Percentiles rank a stretch among this genome's conserved stretches.
Conservation (phyloP, 1,140 invertebrate genomes). For the Sycophila sp. region DNA sequence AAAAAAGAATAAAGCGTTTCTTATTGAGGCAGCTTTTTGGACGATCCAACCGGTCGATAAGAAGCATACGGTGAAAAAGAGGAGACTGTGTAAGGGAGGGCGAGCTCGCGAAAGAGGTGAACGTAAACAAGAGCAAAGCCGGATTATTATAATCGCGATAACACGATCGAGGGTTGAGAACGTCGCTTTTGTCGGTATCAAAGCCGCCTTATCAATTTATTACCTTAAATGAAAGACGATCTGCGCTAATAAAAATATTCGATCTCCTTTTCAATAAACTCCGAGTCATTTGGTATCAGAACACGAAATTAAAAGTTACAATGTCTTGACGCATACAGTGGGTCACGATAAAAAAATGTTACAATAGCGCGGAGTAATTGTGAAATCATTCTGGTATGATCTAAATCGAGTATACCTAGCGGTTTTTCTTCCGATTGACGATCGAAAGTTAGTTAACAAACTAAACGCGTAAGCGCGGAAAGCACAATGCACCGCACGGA, state of each 20-base stretch:
- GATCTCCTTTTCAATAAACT: neutral
- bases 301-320: no score
- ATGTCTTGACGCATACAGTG: no score
- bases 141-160: conserved; percentile 61
- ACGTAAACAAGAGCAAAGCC: conserved; percentile 54
- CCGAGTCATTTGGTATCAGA: neutral
- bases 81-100: neutral
- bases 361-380: no score
- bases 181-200: conserved; percentile 48
- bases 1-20: neutral
- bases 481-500: neutral
- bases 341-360: no score
- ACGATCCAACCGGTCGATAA: conserved; percentile 45
- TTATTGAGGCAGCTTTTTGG: conserved; percentile 30
- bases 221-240: conserved; percentile 26
- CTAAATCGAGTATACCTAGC: no score
- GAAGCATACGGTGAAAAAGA: conserved; percentile 21
- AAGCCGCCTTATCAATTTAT: conserved; percentile 37
- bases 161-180: conserved; percentile 42
- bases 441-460: conserved; percentile 56
- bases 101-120: conserved; percentile 29
- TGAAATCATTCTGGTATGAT: no score
- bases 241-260: conserved; percentile 23
- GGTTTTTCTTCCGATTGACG: conserved; percentile 45
- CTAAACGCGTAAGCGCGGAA: conserved; percentile 45